These are phyloP conservation scores for Pteropus rufus DNA, from an alignment of 2,797 vertebrate genomes.

Conservation along the genomic window DNA sequence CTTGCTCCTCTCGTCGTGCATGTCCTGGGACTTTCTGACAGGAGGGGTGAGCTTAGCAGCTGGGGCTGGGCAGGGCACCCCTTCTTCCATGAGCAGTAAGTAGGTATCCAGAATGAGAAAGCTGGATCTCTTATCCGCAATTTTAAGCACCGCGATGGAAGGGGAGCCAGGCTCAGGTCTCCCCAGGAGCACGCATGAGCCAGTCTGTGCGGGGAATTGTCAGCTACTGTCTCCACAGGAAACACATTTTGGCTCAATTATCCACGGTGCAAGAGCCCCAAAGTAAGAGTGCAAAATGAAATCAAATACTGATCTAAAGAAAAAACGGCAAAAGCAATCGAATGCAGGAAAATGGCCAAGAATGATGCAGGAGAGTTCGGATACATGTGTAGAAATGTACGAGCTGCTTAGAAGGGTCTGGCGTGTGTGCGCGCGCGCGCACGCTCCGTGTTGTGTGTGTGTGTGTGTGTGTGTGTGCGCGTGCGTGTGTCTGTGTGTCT, in stretches of 20 bases:
- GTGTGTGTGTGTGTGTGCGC: not conserved
- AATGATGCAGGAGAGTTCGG: slow-evolving; percentile 51
- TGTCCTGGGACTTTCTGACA: slow-evolving; percentile 90
- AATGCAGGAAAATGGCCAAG: slow-evolving; percentile 81
- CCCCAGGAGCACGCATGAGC: slow-evolving; percentile 42
- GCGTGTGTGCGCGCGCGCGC: not conserved
- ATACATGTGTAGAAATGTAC: slow-evolving; percentile 63
- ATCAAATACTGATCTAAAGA: slow-evolving; percentile 78
- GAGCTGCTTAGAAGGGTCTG: slow-evolving; percentile 65
- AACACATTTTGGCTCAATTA: slow-evolving; percentile 78
- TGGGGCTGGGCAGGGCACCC: slow-evolving; percentile 87
- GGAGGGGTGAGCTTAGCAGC: slow-evolving; percentile 89
- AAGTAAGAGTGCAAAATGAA: slow-evolving; percentile 73
- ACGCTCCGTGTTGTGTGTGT: not conserved
- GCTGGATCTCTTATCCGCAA: slow-evolving; percentile 70
- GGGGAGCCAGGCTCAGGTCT: slow-evolving; percentile 73
- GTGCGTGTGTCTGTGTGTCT: not conserved
- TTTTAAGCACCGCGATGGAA: slow-evolving; percentile 68
- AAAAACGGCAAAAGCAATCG: slow-evolving; percentile 46
- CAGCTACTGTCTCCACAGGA: slow-evolving; percentile 71
- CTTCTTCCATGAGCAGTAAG: slow-evolving; percentile 90
- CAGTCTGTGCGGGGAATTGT: slow-evolving; percentile 66
- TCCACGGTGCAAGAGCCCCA: slow-evolving; percentile 71
- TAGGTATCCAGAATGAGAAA: slow-evolving; percentile 87
- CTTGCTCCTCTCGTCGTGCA: slow-evolving; percentile 87